phyloP scores from a whole-genome alignment of 1,140 invertebrate species.

The Drosophila quadrilineata region DNA sequence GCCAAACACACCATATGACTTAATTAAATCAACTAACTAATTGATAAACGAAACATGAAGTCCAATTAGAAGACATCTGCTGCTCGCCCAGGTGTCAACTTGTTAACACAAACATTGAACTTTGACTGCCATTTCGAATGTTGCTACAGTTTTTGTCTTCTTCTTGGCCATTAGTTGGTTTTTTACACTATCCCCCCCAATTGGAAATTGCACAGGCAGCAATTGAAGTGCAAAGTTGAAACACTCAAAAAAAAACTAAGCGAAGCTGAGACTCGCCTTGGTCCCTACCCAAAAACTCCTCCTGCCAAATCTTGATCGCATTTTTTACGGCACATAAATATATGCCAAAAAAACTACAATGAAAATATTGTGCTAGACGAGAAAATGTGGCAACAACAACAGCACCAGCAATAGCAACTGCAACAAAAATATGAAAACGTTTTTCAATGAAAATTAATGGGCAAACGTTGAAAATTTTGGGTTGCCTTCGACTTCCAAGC shows the following conservation, averaged over 20 bases:
- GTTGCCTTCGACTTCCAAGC: conserved; percentile 74
- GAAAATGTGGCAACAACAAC: conserved; percentile 52
- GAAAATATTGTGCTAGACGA: conserved; percentile 75
- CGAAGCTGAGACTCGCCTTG: too few relatives aligned
- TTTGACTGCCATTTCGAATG: background rate
- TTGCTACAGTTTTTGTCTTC: conserved; percentile 29
- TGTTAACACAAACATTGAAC: conserved; percentile 79
- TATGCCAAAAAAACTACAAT: conserved; percentile 79
- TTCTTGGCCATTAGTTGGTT: conserved; percentile 19
- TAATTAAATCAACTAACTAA: conserved; percentile 70
- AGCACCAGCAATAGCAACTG: conserved; percentile 56
- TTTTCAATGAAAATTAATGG: conserved; percentile 80
- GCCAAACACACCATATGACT: too few relatives aligned
- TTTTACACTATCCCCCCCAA: conserved; percentile 74
- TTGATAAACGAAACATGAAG: conserved; percentile 70
- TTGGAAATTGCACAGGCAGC: conserved; percentile 33
- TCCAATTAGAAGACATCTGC: conserved; percentile 48
- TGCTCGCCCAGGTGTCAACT: conserved; percentile 54
- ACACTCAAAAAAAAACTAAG: too few relatives aligned
- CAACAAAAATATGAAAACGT: conserved; percentile 79
- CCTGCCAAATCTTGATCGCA: conserved; percentile 74
- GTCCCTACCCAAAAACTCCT: conserved; percentile 38
- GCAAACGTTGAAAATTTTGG: conserved; percentile 77
- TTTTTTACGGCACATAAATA: conserved; percentile 80
- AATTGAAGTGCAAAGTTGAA: conserved; percentile 79